These are phyloP conservation scores for Archocentrus centrarchus DNA, from an alignment of 2,113 vertebrate genomes.

Conservation along the genomic window DNA sequence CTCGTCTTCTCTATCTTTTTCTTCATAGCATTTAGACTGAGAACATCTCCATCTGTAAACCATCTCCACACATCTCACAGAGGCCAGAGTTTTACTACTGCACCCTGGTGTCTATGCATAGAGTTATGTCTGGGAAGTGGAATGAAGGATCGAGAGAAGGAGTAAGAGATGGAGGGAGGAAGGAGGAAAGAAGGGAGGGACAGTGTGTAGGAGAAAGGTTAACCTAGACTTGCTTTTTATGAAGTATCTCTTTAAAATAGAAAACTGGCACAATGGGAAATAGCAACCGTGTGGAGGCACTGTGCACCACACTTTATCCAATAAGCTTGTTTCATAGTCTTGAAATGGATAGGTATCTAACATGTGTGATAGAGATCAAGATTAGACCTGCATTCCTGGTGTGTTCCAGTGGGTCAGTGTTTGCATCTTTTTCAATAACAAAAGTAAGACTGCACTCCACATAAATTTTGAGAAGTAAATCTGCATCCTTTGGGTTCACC, in stretches of 20 bases:
- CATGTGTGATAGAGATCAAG: conserved; percentile 43
- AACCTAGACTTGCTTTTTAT: conserved; percentile 8
- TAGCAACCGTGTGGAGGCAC: background rate
- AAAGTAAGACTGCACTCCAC: background rate
- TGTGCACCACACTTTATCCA: background rate
- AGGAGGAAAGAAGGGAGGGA: background rate
- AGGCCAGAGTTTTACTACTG: conserved; percentile 48
- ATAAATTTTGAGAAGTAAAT: conserved; percentile 13
- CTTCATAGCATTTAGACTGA: conserved; percentile 43
- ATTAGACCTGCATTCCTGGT: conserved; percentile 57
- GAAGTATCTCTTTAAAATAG: conserved; percentile 12
- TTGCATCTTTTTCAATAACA: conserved; percentile 43
- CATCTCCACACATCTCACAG: conserved; percentile 35
- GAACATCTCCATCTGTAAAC: conserved; percentile 72
- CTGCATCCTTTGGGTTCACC: conserved; percentile 6
- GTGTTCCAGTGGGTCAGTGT: conserved; percentile 26
- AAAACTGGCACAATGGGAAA: conserved; percentile 1
- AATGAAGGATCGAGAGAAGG: background rate
- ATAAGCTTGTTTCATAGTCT: background rate
- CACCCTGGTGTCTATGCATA: conserved; percentile 42
- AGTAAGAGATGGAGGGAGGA: background rate
- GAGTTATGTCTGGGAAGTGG: conserved; percentile 52
- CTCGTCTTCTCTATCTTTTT: conserved; percentile 23
- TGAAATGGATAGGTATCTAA: conserved; percentile 39
- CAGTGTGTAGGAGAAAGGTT: conserved; percentile 30